Evolutionary conservation across 2,797 vertebrate genomes (phyloP).

Genomic region (Cetoscarus ocellatus): DNA sequence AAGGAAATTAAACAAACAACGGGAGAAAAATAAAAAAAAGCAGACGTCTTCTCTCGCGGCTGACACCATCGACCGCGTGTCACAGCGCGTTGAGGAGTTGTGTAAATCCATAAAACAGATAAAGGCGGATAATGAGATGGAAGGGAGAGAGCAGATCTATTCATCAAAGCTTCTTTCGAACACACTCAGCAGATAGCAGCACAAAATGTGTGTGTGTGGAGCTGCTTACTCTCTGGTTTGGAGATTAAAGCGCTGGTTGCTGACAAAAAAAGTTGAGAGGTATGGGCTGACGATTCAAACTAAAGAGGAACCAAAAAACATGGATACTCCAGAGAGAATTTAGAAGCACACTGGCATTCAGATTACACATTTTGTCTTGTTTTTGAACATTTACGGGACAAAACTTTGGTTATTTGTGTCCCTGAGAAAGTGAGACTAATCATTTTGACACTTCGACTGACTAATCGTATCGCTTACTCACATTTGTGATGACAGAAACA

Average conservation of each 20-base stretch:
- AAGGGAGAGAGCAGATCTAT: conserved; percentile 76
- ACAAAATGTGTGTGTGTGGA: conserved; percentile 40
- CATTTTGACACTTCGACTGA: background rate
- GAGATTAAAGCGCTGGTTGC: conserved; percentile 72
- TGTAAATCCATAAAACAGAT: conserved; percentile 83
- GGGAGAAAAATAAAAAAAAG: background rate
- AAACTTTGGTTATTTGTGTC: conserved; percentile 10
- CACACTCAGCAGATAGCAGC: conserved; percentile 77
- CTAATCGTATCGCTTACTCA: background rate
- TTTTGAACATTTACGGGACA: conserved; percentile 17
- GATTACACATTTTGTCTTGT: conserved; percentile 2
- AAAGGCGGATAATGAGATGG: conserved; percentile 83
- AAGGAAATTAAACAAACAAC: conserved; percentile 47
- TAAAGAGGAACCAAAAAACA: conserved; percentile 23
- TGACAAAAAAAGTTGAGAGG: conserved; percentile 49
- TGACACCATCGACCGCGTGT: conserved; percentile 65
- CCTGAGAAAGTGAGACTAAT: background rate
- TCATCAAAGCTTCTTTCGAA: conserved; percentile 83
- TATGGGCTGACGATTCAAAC: conserved; percentile 33
- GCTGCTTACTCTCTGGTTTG: conserved; percentile 73
- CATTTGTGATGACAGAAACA: no score
- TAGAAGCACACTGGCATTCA: background rate
- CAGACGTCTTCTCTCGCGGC: conserved; percentile 47
- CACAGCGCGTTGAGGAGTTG: conserved; percentile 68
- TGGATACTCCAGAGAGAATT: background rate